Evolutionary conservation across 2,113 vertebrate species (phyloP), one percentile per base, ranked within the genome.

Genomic region (Datnioides undecimradiatus): DNA sequence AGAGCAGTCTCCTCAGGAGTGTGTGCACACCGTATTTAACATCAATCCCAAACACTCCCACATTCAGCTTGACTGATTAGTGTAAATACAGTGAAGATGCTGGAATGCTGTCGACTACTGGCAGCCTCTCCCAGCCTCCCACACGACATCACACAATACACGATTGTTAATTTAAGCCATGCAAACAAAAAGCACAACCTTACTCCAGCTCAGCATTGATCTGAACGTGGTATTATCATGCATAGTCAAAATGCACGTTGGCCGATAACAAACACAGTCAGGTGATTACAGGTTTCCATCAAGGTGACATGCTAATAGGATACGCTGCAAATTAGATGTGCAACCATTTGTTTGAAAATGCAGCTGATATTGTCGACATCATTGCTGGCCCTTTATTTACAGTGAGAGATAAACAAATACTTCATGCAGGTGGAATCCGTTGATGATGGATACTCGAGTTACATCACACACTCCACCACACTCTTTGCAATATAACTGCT

Each of bases 41-140:
- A 21, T 64, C 38, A 29, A 12, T 55, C 45, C 43, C 17, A 29
- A 54, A 55, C 12, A 43, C 65, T 62, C 57, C 66, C 31, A 46
- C 59, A 29, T 16, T 36, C 3, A 29, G 12, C 46, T 46, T 79
- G 58, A 79, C n/a, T 64, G 58, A 79, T 46, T 23, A 27, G 16
- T 21, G 19, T 46, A 23, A 52, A 71, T 23, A 64, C 46, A 43
- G 9, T 23, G 29, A 52, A 64, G 33, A 41, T 14, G 51, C 25
- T 41, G 31, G 25, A 65, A 13, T 13, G 38, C 10, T 63, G 17
- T 31, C 63, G 49, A 17, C 3, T 48, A 31, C 17, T 49, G 52
- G 33, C 54, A 31, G 63, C 52, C 17, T 48, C 51, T 23, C 8
- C n/a, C 54, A 23, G 54, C 52, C 55, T 76, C 64, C 54, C 64